Percentiles rank a stretch among this genome's conserved stretches.
Evolutionary conservation across 2,888 invertebrate genomes (phyloP).

Genomic region (Conops quadrifasciatus): DNA sequence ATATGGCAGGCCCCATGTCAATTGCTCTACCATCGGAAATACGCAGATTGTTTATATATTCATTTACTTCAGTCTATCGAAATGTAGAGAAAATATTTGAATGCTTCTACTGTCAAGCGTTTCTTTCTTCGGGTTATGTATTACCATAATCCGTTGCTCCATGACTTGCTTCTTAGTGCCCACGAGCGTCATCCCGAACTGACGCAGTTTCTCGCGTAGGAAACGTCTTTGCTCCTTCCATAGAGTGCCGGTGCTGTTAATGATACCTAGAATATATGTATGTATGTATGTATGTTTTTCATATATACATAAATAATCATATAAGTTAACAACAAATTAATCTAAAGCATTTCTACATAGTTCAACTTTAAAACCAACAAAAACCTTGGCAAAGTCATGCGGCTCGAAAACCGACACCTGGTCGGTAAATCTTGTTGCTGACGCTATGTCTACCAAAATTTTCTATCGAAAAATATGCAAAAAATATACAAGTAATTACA

Average conservation of each 20-base stretch:
- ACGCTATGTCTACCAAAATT: too few relatives aligned
- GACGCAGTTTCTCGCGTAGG: conserved; percentile 83
- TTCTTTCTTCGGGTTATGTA: conserved; percentile 36
- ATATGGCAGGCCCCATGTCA: conserved; percentile 78
- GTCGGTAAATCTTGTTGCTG: too few relatives aligned
- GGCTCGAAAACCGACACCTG: too few relatives aligned
- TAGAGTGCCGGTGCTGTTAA: conserved; percentile 86
- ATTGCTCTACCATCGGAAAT: conserved; percentile 74
- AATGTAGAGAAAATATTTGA: too few relatives aligned
- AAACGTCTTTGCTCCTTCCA: conserved; percentile 93
- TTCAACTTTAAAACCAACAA: too few relatives aligned
- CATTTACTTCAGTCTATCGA: conserved; percentile 77
- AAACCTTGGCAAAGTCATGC: too few relatives aligned
- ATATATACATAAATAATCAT: too few relatives aligned
- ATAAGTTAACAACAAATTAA: too few relatives aligned
- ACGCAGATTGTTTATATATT: conserved; percentile 74
- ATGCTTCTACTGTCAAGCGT: not conserved
- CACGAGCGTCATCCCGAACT: conserved; percentile 88
- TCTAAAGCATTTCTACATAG: too few relatives aligned
- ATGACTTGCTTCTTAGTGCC: conserved; percentile 82
- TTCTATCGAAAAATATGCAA: too few relatives aligned
- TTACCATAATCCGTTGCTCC: conserved; percentile 85
- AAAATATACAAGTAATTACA: too few relatives aligned
- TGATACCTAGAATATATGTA: conserved; percentile 73
- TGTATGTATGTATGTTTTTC: too few relatives aligned